Conservation (phyloP, 2,113 vertebrate genomes). For the Lepus americanus region DNA sequence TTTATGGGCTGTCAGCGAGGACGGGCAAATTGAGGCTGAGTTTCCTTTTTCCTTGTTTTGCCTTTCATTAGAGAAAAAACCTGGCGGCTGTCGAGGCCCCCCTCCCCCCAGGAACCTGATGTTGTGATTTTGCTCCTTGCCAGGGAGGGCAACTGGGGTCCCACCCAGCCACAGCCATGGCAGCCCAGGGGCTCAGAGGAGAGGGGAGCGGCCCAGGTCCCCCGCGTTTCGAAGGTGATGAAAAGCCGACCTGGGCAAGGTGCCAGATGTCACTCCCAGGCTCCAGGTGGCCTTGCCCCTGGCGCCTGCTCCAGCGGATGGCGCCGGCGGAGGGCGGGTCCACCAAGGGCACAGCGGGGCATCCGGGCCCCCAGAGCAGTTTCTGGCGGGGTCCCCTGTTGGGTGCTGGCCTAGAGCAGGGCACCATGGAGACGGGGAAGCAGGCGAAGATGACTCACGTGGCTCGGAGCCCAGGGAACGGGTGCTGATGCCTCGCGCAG, state of each 20-base stretch:
- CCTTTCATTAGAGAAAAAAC: not conserved
- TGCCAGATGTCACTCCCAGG: constrained; percentile 52
- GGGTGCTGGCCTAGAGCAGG: constrained; percentile 30
- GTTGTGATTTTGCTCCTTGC: constrained; percentile 38
- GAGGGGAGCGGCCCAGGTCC: constrained; percentile 12
- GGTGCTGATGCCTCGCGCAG: constrained; percentile 11
- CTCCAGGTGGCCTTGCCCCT: constrained; percentile 52
- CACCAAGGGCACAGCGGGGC: not conserved
- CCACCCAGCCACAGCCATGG: constrained; percentile 17
- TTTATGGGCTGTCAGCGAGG: constrained; percentile 7
- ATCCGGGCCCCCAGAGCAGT: not conserved
- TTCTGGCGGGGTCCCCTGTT: not conserved
- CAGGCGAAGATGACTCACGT: constrained; percentile 63
- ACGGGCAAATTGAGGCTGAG: not conserved
- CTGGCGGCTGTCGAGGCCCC: not conserved
- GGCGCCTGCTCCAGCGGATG: not conserved
- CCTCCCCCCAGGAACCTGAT: not conserved
- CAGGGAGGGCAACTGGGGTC: not conserved
- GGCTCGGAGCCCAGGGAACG: constrained; percentile 60
- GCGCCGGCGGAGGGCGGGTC: not conserved
- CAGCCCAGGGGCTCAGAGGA: constrained; percentile 10
- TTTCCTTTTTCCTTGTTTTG: not conserved
- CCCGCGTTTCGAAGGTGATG: constrained; percentile 2
- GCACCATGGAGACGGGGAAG: constrained; percentile 42
- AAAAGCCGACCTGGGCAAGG: constrained; percentile 65